Evolutionary conservation across 2,888 invertebrate genomes (phyloP).

Genomic region (Campoplex capitator): DNA sequence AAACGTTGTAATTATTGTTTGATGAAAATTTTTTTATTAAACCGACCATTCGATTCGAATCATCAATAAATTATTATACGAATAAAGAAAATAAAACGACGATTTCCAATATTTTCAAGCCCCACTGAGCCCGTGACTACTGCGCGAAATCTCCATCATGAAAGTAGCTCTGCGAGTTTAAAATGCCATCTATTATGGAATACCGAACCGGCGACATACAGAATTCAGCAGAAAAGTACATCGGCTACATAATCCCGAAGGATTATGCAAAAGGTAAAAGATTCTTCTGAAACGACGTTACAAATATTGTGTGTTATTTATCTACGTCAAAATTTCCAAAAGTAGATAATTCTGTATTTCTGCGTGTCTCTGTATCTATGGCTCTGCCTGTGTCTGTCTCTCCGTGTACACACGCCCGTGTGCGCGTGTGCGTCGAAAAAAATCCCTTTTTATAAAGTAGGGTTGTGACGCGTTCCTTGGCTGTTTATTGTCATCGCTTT

Average conservation of each 20-base stretch:
- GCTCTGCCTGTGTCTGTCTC: no score
- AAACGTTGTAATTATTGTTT: neutral
- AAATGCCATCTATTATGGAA: conserved; percentile 14
- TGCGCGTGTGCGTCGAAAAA: no score
- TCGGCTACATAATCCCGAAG: neutral
- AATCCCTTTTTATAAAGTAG: no score
- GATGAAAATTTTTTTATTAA: neutral
- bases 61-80: neutral
- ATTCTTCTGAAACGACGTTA: neutral
- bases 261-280: neutral
- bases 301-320: neutral
- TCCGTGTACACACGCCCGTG: no score
- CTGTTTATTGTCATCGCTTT: no score
- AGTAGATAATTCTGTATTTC: no score
- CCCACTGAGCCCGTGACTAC: neutral
- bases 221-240: neutral
- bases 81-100: neutral
- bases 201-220: neutral
- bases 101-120: neutral
- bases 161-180: neutral
- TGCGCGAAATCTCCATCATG: neutral
- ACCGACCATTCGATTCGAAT: neutral
- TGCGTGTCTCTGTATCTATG: no score
- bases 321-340: neutral
- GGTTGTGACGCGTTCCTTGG: no score